These are phyloP conservation scores for Micoletzkya japonica DNA, from an alignment of 2,888 invertebrate species.

Conservation along the genomic window DNA sequence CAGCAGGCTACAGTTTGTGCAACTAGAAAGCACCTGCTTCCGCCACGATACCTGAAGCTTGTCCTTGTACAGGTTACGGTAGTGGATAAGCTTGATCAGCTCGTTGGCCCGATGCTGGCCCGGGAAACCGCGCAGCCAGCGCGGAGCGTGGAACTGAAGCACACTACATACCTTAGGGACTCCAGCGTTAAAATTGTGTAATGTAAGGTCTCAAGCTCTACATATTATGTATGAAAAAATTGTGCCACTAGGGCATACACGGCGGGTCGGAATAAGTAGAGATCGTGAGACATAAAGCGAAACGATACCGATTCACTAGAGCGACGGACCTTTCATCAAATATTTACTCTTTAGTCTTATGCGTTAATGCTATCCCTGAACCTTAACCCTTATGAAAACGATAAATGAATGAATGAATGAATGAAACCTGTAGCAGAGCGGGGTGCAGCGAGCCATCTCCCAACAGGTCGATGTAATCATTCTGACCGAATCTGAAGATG, in stretches of 20 bases:
- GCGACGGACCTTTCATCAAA: too few relatives aligned
- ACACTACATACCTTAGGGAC: not conserved
- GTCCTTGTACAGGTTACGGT: conserved; percentile 57
- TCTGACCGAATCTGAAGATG: conserved; percentile 55
- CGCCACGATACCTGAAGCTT: conserved; percentile 51
- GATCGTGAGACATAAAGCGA: not conserved
- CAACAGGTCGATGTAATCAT: conserved; percentile 74
- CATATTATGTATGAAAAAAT: not conserved
- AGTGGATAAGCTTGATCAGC: conserved; percentile 62
- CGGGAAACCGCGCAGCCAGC: conserved; percentile 84
- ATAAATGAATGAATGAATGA: too few relatives aligned
- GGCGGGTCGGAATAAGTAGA: too few relatives aligned
- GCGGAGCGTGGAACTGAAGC: conserved; percentile 78
- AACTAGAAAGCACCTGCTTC: too few relatives aligned
- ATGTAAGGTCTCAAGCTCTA: not conserved
- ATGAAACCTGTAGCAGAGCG: conserved; percentile 73
- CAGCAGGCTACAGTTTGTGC: too few relatives aligned
- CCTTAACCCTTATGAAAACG: too few relatives aligned
- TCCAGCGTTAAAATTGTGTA: too few relatives aligned
- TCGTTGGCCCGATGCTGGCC: conserved; percentile 69
- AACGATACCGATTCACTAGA: too few relatives aligned
- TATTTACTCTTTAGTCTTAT: too few relatives aligned
- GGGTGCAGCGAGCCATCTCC: conserved; percentile 84
- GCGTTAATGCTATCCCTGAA: not conserved
- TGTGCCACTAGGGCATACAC: too few relatives aligned